phyloP scores from a whole-genome alignment of 2,888 invertebrate species.

The Eurytoma californica region DNA sequence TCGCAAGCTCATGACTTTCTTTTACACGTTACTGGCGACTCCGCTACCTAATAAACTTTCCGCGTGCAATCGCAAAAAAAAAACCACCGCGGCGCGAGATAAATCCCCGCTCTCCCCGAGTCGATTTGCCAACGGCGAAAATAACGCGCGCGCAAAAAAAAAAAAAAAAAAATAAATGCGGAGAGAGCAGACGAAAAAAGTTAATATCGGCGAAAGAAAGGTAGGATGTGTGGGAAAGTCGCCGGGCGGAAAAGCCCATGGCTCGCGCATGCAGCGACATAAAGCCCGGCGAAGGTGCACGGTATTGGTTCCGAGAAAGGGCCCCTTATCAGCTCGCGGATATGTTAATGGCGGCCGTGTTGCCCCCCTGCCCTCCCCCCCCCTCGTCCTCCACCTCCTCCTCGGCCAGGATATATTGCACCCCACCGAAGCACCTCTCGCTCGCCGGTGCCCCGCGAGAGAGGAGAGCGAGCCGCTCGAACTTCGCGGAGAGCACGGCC shows the following conservation, averaged over 20 bases:
- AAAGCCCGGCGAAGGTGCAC: slow-evolving; percentile 53
- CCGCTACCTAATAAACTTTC: background rate
- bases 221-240: slow-evolving; percentile 50
- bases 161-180: background rate
- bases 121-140: background rate
- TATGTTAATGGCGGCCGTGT: slow-evolving; percentile 75
- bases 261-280: slow-evolving; percentile 14
- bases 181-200: background rate
- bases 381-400: slow-evolving; percentile 21
- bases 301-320: slow-evolving; percentile 74
- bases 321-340: slow-evolving; percentile 72
- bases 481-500: slow-evolving; percentile 4
- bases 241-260: slow-evolving; percentile 42
- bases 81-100: background rate
- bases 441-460: slow-evolving; percentile 3
- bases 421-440: slow-evolving; percentile 27
- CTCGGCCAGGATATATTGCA: slow-evolving; percentile 46
- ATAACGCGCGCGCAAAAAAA: background rate
- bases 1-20: too few relatives aligned
- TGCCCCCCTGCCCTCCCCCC: slow-evolving; percentile 57
- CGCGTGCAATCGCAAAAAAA: background rate
- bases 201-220: slow-evolving; percentile 11
- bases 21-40: background rate
- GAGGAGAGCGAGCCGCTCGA: slow-evolving; percentile 1
- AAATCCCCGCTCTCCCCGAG: background rate